Evolutionary conservation across 2,888 invertebrate species (phyloP).

Genomic region (Pediacus dermestoides): DNA sequence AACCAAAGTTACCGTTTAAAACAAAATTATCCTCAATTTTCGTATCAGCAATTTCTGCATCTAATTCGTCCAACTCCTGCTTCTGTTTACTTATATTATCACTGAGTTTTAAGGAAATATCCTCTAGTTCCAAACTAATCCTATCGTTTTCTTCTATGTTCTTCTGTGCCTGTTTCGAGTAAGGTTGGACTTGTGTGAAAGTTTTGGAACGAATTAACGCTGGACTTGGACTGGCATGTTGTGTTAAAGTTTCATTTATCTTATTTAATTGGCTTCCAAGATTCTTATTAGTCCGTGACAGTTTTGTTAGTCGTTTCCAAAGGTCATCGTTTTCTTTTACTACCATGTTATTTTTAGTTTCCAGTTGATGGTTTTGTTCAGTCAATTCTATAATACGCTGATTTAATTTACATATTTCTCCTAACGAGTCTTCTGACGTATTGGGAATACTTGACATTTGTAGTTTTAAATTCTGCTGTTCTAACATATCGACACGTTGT

Average conservation of each 20-base stretch:
- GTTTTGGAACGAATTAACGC: conserved; percentile 59
- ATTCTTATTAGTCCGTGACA: conserved; percentile 59
- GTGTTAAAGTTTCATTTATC: conserved; percentile 54
- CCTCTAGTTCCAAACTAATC: conserved; percentile 68
- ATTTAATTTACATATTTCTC: conserved; percentile 32
- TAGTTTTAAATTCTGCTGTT: conserved; percentile 72
- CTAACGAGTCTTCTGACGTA: conserved; percentile 28
- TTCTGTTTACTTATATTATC: conserved; percentile 68
- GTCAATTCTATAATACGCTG: conserved; percentile 60
- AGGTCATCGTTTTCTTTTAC: conserved; percentile 76
- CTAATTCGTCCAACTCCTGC: conserved; percentile 64
- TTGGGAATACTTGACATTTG: conserved; percentile 42
- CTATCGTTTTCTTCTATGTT: conserved; percentile 49
- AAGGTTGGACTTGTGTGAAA: conserved; percentile 66
- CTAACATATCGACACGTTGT: conserved; percentile 63
- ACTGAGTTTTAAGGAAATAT: conserved; percentile 69
- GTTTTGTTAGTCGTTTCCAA: conserved; percentile 68
- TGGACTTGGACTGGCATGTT: conserved; percentile 43
- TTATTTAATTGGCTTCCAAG: conserved; percentile 53
- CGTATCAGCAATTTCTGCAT: conserved; percentile 64
- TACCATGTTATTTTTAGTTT: conserved; percentile 76
- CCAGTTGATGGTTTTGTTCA: conserved; percentile 72
- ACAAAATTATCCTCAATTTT: conserved; percentile 55
- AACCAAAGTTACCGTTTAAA: conserved; percentile 61
- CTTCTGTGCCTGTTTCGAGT: conserved; percentile 54